Evolutionary conservation across 2,797 vertebrate genomes (phyloP).

Genomic region (Paedocypris micromegethes): DNA sequence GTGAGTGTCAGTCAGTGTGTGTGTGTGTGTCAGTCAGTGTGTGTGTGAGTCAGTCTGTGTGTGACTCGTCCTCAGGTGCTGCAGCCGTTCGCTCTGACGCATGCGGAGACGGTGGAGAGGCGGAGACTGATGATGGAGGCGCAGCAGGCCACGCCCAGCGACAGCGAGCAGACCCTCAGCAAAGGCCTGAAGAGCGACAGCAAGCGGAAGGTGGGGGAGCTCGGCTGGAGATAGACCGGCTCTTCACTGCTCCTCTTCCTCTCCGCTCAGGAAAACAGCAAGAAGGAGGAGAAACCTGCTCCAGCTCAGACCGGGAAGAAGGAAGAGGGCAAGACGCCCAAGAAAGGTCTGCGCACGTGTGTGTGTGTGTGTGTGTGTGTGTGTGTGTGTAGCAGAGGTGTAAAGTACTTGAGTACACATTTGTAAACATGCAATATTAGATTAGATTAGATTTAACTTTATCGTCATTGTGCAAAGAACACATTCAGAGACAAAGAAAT

Average conservation of each 20-base stretch:
- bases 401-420: too few relatives aligned
- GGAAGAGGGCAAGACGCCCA: slow-evolving; percentile 56
- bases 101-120: slow-evolving; percentile 76
- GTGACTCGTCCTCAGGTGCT: slow-evolving; percentile 64
- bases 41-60: too few relatives aligned
- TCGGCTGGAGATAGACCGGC: not conserved
- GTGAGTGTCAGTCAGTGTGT: too few relatives aligned
- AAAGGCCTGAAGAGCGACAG: slow-evolving; percentile 55
- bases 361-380: not conserved
- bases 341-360: slow-evolving; percentile 50
- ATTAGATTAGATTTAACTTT: not conserved
- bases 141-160: slow-evolving; percentile 54
- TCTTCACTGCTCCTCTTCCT: too few relatives aligned
- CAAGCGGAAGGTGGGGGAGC: slow-evolving; percentile 66
- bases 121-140: slow-evolving; percentile 66
- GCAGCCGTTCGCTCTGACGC: slow-evolving; percentile 71
- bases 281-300: slow-evolving; percentile 58
- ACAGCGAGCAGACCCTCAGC: slow-evolving; percentile 61
- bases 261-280: slow-evolving; percentile 54
- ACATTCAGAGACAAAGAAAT: not conserved
- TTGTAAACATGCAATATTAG: too few relatives aligned
- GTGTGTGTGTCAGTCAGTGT: too few relatives aligned
- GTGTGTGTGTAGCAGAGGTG: too few relatives aligned
- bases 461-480: not conserved
- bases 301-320: slow-evolving; percentile 47